A percentile compares a stretch with the other conserved stretches of the same genome.
phyloP scores from a whole-genome alignment of 30 jellyfish, hydroid and myxozoan species.

The Aurelia aurita complex sp. Pacific region DNA sequence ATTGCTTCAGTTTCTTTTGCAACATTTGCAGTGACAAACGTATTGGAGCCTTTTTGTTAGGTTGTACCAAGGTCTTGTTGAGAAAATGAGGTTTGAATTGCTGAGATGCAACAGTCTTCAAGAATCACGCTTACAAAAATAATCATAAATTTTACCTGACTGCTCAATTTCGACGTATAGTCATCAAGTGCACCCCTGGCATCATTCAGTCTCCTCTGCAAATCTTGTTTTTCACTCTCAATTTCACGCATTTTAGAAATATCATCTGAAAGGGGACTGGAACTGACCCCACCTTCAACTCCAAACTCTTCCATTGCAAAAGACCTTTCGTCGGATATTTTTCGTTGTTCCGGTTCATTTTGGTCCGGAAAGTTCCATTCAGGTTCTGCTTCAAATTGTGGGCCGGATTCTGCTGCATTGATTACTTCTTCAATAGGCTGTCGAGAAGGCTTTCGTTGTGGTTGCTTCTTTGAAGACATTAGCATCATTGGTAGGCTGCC shows the following conservation, averaged over 20 bases:
- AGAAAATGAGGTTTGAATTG: no score
- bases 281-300: not conserved
- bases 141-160: constrained; percentile 64
- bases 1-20: no score
- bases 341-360: constrained; percentile 6
- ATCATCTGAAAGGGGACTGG: constrained; percentile 30
- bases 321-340: not conserved
- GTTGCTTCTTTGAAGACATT: not conserved
- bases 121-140: no score
- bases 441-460: constrained; percentile 9
- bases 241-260: constrained; percentile 51
- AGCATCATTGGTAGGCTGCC: not conserved
- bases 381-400: constrained; percentile 54
- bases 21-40: no score
- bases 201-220: constrained; percentile 75
- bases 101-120: no score
- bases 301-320: not conserved
- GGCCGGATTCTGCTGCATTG: constrained; percentile 36
- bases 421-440: constrained; percentile 47
- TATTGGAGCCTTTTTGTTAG: no score
- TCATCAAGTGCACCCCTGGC: constrained; percentile 80
- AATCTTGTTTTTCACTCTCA: constrained; percentile 77
- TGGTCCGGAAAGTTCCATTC: constrained; percentile 69
- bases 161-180: constrained; percentile 73
- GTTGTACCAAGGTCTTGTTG: no score